A percentile compares a stretch with the other conserved stretches of the same genome.
phyloP scores from a whole-genome alignment of 1,140 invertebrate genomes.

The Odontomachus brunneus region DNA sequence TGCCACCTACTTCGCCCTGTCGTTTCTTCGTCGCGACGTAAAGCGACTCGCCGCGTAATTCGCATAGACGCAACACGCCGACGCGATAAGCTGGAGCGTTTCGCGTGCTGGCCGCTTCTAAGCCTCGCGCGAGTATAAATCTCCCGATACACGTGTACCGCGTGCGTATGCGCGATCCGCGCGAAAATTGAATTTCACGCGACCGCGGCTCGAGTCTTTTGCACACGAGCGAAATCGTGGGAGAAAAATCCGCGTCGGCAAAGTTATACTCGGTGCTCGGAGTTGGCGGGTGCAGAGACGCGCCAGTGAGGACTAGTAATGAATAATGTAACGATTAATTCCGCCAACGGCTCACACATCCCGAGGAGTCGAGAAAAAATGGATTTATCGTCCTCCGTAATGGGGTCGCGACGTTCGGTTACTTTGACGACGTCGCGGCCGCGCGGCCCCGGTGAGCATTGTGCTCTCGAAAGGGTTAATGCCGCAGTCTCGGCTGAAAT shows the following conservation, averaged over 20 bases:
- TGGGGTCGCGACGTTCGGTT: slow-evolving; percentile 2
- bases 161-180: slow-evolving; percentile 9
- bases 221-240: not conserved
- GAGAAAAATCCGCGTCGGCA: not conserved
- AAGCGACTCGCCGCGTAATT: slow-evolving; percentile 58
- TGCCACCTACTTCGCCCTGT: slow-evolving; percentile 38
- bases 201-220: not conserved
- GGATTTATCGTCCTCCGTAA: not conserved
- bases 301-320: not conserved
- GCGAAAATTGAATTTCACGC: slow-evolving; percentile 50
- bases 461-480: slow-evolving; percentile 20
- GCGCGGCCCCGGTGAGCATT: not conserved
- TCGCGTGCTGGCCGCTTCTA: not conserved
- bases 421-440: not conserved
- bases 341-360: not conserved
- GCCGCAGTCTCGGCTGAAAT: slow-evolving; percentile 36
- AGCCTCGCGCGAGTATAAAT: slow-evolving; percentile 26
- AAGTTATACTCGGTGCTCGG: no score
- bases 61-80: slow-evolving; percentile 53
- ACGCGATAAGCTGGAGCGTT: slow-evolving; percentile 32
- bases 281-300: not conserved
- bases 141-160: not conserved
- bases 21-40: slow-evolving; percentile 43
- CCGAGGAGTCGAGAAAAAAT: not conserved
- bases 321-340: slow-evolving; percentile 12